phyloP scores from a whole-genome alignment of 92 coral and sea anemone species.

The Chrysogorgia sp. region DNA sequence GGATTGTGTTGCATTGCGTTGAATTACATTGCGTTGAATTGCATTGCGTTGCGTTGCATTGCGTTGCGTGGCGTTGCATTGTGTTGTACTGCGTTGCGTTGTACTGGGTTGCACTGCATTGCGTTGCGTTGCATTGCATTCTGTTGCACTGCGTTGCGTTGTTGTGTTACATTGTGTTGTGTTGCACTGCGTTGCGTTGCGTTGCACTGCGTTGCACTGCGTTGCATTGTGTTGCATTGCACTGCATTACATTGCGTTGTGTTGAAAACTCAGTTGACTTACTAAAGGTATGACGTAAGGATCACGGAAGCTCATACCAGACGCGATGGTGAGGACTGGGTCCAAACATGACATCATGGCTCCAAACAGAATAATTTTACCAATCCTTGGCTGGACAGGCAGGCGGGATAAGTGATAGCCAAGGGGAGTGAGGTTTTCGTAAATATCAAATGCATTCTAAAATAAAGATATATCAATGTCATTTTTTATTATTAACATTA shows the following conservation, averaged over 20 bases:
- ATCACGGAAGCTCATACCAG: conserved; percentile 87
- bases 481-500: conserved; percentile 75
- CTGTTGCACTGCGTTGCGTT: no score
- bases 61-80: no score
- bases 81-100: no score
- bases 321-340: conserved; percentile 93
- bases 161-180: no score
- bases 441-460: conserved; percentile 82
- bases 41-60: no score
- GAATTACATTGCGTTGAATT: no score
- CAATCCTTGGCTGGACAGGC: conserved; percentile 97
- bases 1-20: no score
- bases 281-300: conserved; percentile 94
- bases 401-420: conserved; percentile 90
- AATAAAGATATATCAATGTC: not conserved
- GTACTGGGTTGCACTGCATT: no score
- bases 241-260: not conserved
- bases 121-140: no score
- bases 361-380: conserved; percentile 92
- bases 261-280: not conserved
- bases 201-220: not conserved
- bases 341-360: conserved; percentile 97
- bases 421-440: conserved; percentile 85
- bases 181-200: no score
- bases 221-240: no score